Evolutionary conservation across 2,113 vertebrate genomes (phyloP), one percentile per base, ranked within the genome.

Genomic region (Mormyrus iriodes): DNA sequence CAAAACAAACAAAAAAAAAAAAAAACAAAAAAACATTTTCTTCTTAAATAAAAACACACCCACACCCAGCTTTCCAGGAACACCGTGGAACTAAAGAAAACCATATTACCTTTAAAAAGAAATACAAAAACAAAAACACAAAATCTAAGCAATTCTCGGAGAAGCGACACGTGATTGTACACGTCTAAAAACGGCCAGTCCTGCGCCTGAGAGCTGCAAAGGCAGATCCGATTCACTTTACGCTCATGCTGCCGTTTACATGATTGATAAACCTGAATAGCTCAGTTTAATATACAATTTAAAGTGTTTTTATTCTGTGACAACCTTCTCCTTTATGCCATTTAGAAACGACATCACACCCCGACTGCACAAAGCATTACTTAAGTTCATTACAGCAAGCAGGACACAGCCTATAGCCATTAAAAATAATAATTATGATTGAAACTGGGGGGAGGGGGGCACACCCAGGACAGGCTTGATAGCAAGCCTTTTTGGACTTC

Each of bases 81-180:
- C 61, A 91, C 84, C 31, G 89, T 39, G 82, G 90, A 86, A 46
- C 31, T 42, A 90, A 48, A 84, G 17, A 44, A 21, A 84, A 84
- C 35, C 35, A 0, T 82, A 21, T 12, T 61, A 89, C 89, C 15
- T 69, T 31, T 0, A 27, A 42, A 49, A 46, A 7, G 4, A 69
- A 19, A 9, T 2, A 58, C 4, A 53, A 90, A 69, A 86, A 52
- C 15, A 85, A 9, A 84, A 55, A 85, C 48, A 49, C 0, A 90
- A 91, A 48, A 1, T 91, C 13, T 90, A 91, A 87, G 19, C 86
- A 85, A 91, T 90, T 82, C 49, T 84, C 48, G 35, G 73, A 39
- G 19, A 79, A 79, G 35, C 73, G 27, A 31, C 61, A 42, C 73
- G 35, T 19, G 73, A 42, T 39, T 79, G 35, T 19, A 39, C 35